Percentiles rank a stretch among this genome's conserved stretches.
Conservation (phyloP, 2,888 invertebrate genomes). For the Physocephala rufipes region DNA sequence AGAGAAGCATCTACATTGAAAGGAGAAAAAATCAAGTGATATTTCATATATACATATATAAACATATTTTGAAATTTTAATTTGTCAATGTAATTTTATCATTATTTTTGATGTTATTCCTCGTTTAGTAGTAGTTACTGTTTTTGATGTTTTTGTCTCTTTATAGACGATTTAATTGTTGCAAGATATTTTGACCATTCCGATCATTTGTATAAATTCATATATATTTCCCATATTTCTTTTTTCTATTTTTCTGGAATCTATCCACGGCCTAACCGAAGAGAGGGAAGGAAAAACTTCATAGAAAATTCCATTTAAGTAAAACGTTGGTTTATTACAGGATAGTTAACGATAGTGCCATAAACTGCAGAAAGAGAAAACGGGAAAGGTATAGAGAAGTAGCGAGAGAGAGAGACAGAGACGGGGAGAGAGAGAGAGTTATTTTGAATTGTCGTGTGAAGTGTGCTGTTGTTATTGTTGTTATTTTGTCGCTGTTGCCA, state of each 20-base stretch:
- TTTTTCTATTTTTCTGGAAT: too few species aligned
- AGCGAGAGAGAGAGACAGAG: background rate
- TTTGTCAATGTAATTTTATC: background rate
- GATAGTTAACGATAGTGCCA: constrained; percentile 11
- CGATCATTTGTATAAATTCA: background rate
- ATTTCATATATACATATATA: too few species aligned
- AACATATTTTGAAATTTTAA: background rate
- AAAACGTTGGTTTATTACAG: constrained; percentile 6
- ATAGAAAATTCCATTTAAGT: background rate
- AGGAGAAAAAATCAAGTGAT: too few species aligned
- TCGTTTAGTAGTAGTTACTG: background rate
- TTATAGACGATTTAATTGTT: constrained; percentile 10
- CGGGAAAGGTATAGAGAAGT: background rate
- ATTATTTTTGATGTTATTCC: background rate
- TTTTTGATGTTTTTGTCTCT: background rate
- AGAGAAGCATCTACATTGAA: too few species aligned
- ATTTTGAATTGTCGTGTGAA: background rate
- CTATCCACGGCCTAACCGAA: background rate
- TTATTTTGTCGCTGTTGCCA: too few species aligned
- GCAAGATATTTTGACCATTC: constrained; percentile 27
- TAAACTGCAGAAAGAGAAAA: too few species aligned
- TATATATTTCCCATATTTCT: too few species aligned
- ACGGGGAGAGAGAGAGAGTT: too few species aligned
- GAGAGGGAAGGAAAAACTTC: background rate
- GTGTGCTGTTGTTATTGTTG: constrained; percentile 15